These are phyloP conservation scores for Holotrichia oblita DNA, from an alignment of 1,140 invertebrate species.

Conservation along the genomic window DNA sequence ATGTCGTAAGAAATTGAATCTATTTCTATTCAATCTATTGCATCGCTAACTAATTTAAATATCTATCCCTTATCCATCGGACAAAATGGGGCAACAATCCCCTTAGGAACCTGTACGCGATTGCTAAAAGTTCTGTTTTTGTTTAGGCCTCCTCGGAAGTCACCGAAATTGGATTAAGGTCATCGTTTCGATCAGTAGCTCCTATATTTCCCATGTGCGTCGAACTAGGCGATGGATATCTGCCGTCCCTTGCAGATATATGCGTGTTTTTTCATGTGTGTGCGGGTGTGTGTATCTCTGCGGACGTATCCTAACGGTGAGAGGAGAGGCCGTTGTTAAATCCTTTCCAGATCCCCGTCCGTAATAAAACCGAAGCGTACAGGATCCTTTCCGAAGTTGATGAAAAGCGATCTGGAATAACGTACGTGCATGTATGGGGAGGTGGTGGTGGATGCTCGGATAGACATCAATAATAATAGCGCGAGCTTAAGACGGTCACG, in stretches of 20 bases:
- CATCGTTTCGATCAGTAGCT: slow-evolving; percentile 5
- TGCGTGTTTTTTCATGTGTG: neutral
- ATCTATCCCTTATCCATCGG: too few relatives aligned
- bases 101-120: neutral
- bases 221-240: neutral
- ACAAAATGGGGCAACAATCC: neutral
- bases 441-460: too few relatives aligned
- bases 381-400: too few relatives aligned
- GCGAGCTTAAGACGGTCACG: too few relatives aligned
- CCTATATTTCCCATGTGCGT: neutral
- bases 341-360: neutral
- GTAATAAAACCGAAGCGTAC: neutral
- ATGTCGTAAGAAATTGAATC: too few relatives aligned
- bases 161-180: neutral
- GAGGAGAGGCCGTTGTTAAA: neutral
- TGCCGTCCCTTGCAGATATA: neutral
- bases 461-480: too few relatives aligned
- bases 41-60: too few relatives aligned
- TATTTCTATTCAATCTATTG: too few relatives aligned
- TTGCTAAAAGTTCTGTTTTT: neutral
- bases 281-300: neutral
- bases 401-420: too few relatives aligned
- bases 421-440: too few relatives aligned
- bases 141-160: neutral
- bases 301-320: neutral